Evolutionary conservation across 2,888 invertebrate genomes (phyloP), one percentile per base, ranked within the genome.

Genomic region (Allophyes oxyacanthae): DNA sequence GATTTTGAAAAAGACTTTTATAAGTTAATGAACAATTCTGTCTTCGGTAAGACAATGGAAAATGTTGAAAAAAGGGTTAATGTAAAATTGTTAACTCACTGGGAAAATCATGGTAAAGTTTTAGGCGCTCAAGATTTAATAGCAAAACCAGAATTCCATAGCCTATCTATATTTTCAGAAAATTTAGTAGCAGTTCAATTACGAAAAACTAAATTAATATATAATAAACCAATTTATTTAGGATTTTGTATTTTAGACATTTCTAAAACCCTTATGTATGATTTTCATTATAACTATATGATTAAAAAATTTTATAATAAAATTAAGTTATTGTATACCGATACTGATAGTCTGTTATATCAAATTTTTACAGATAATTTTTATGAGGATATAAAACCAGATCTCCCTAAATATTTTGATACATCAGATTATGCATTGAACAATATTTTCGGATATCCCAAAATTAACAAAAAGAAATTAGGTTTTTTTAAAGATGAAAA

Each of bases 401-500:
- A 34, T 20, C 2, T 20, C 4, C 20, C 20, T 20, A 20, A 20
- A 20, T 28, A 28, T 8, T 28, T 28, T 28, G 28, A 28, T 28
- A 28, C 28, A 8, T 28, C 28, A 8, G 28, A 28, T 8, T 28
- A 28, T 28, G 4, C 28, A 6, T 8, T 8, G 6, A 28, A 28
- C 6, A 28, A 28, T 28, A 8, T 8, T 4, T 28, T 4, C 28
- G 28, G 7, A 8, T 28, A 8, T 1, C 28, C 28, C 2, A 10
- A 3, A 10, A 34, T 34, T 1, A 34, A 34, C 13, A 34, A 34
- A 34, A 11, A 34, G 34, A 4, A 7, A 7, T 34, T 42, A 28
- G 25, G 28, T 11, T 42, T 42, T 42, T 42, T 28, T 34, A 45
- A 81, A 62, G 75, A 28, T 28, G 28, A 76, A 62, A 64, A 66